Evolutionary conservation across 2,113 vertebrate genomes (phyloP).

Genomic region (Menidia beryllina): DNA sequence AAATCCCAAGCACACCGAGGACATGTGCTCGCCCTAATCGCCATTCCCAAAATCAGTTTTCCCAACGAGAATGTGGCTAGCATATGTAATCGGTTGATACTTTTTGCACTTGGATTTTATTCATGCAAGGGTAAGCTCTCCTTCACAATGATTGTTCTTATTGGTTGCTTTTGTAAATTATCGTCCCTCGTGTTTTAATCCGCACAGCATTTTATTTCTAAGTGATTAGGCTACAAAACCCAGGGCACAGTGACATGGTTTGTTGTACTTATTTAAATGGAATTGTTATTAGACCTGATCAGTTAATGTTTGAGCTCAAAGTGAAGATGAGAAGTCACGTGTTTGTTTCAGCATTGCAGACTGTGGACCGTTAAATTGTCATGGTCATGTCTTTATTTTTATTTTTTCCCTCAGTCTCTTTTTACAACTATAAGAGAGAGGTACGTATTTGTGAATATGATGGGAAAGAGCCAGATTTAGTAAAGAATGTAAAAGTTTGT

Average conservation of each 20-base stretch:
- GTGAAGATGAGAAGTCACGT: slow-evolving; percentile 1
- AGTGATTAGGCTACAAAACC: slow-evolving; percentile 15
- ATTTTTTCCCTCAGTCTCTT: neutral
- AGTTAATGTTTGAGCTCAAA: slow-evolving; percentile 1
- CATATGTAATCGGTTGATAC: slow-evolving; percentile 16
- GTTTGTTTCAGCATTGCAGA: no score
- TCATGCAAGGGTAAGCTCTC: slow-evolving; percentile 19
- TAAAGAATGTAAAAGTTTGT: slow-evolving; percentile 46
- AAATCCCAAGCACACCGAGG: slow-evolving; percentile 77
- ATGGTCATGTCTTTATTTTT: no score
- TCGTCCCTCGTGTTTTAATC: slow-evolving; percentile 31
- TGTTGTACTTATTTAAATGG: slow-evolving; percentile 12
- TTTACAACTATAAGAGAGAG: slow-evolving; percentile 1
- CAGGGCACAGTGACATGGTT: neutral
- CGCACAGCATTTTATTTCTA: slow-evolving; percentile 15
- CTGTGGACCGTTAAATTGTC: no score
- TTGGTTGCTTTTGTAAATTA: neutral
- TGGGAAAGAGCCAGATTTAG: slow-evolving; percentile 6
- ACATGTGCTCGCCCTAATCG: slow-evolving; percentile 75
- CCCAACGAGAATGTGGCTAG: neutral
- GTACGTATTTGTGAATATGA: slow-evolving; percentile 23
- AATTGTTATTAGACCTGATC: neutral
- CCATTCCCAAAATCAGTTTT: slow-evolving; percentile 15
- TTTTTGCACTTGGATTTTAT: slow-evolving; percentile 32
- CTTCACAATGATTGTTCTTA: slow-evolving; percentile 19